Conservation (phyloP, 2,113 vertebrate genomes). For the Alexandromys fortis region DNA sequence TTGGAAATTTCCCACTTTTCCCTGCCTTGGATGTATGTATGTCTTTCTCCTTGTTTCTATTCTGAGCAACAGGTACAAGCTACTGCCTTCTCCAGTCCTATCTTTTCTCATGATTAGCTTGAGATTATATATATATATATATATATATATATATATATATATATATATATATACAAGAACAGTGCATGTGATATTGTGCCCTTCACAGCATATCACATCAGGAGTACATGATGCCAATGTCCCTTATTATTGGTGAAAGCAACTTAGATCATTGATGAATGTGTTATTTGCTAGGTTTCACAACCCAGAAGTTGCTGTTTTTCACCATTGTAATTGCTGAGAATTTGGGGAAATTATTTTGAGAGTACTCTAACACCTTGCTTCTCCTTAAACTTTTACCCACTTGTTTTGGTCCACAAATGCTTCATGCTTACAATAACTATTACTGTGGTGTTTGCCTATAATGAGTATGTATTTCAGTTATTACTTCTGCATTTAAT, state of each 20-base stretch:
- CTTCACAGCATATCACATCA: neutral
- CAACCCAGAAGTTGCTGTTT: neutral
- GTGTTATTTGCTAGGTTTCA: conserved; percentile 7
- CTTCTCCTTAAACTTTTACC: conserved; percentile 34
- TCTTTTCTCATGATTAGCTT: conserved; percentile 29
- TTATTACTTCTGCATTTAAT: conserved; percentile 25
- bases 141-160: neutral
- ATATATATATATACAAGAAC: neutral
- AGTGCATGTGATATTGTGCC: neutral
- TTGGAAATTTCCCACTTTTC: neutral
- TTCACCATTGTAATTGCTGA: neutral
- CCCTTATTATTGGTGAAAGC: neutral
- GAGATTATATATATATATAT: neutral
- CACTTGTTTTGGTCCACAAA: conserved; percentile 19
- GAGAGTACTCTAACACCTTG: neutral
- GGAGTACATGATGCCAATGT: neutral
- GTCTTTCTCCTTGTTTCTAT: neutral
- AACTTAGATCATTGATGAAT: neutral
- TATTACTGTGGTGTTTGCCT: conserved; percentile 21
- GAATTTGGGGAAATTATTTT: conserved; percentile 14
- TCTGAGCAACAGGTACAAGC: neutral
- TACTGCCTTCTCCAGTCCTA: neutral
- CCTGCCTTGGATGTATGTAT: neutral
- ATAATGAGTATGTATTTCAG: neutral
- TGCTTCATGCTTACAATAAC: conserved; percentile 26